A percentile compares a stretch with the other conserved stretches of the same genome.
Conservation (phyloP, 2,113 vertebrate species). For the Xiphophorus maculatus region DNA sequence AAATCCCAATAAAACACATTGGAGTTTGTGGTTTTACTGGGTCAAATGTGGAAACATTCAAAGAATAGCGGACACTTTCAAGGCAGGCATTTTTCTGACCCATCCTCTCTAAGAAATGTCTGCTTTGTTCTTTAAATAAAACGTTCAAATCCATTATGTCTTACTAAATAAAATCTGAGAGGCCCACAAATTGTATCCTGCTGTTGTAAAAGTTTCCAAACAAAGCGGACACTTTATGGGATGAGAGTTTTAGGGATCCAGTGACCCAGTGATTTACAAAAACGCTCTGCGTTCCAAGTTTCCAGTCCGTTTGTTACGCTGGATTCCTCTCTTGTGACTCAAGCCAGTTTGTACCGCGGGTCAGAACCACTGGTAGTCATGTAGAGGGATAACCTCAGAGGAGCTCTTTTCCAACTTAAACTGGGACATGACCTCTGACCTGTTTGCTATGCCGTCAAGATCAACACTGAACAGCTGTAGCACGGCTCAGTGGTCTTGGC, state of each 20-base stretch:
- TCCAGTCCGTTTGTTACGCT: constrained; percentile 29
- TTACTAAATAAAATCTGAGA: neutral
- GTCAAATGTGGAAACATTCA: neutral
- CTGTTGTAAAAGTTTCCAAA: constrained; percentile 17
- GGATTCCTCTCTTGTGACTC: constrained; percentile 43
- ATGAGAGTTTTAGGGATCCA: constrained; percentile 15
- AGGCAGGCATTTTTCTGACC: neutral
- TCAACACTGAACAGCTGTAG: constrained; percentile 64
- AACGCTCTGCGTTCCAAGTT: constrained; percentile 18
- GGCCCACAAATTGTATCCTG: neutral
- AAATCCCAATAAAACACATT: neutral
- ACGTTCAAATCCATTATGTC: neutral
- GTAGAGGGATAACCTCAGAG: constrained; percentile 42
- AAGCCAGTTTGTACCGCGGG: constrained; percentile 32
- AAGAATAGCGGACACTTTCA: neutral
- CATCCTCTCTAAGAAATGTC: neutral
- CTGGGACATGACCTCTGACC: constrained; percentile 65
- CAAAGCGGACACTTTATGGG: constrained; percentile 11
- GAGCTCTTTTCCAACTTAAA: constrained; percentile 50
- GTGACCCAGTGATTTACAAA: constrained; percentile 15
- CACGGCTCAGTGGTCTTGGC: constrained; percentile 44
- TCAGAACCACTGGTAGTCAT: constrained; percentile 53
- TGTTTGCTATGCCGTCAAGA: constrained; percentile 56
- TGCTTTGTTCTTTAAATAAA: neutral
- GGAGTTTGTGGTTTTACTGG: neutral